Evolutionary conservation across 2,797 vertebrate genomes (phyloP), one percentile per base, ranked within the genome.

Genomic region (Peromyscus melanophrys): DNA sequence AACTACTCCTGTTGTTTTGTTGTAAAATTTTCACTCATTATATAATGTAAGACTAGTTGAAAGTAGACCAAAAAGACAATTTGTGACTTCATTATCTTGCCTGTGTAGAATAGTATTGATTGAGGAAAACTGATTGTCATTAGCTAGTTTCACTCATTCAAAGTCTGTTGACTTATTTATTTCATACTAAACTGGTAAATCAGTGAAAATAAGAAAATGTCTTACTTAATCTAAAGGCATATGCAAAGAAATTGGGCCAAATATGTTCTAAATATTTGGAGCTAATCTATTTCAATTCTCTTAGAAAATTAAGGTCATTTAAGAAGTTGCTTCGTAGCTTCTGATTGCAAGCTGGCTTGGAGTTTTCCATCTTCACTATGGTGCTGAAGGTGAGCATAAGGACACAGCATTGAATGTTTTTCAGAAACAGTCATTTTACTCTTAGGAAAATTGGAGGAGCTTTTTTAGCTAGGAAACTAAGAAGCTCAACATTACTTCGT

Each of bases 201-300:
- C 94, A 95, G 43, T 95, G 75, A 97, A 96, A 94, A 69, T 90
- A 89, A 92, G 90, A 61, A 67, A 92, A 55, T 7, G 6, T 92
- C 31, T 95, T 69, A 71, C 89, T 78, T 97, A 86, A 78, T 95
- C 25, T 97, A 76, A 97, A 95, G 63, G 80, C 90, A 95, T 69
- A 94, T 61, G 69, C 61, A 92, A 92, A 77, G 43, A 73, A 95
- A 95, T 83, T 81, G 90, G 84, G 92, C 88, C 92, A 95, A 94
- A 94, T 97, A 63, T 86, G 67, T 92, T 97, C 91, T 97, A 94
- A 96, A 92, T 93, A 97, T 96, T 97, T 96, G 91, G 78, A 95
- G 90, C 57, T 96, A 65, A 61, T 95, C 67, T 61, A 19, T 95
- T 94, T 73, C 61, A 61, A 49, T 92, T 77, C 83, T 83, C 90